Conservation (phyloP, 2,888 invertebrate species). For the Dicyrtoma fusca region DNA sequence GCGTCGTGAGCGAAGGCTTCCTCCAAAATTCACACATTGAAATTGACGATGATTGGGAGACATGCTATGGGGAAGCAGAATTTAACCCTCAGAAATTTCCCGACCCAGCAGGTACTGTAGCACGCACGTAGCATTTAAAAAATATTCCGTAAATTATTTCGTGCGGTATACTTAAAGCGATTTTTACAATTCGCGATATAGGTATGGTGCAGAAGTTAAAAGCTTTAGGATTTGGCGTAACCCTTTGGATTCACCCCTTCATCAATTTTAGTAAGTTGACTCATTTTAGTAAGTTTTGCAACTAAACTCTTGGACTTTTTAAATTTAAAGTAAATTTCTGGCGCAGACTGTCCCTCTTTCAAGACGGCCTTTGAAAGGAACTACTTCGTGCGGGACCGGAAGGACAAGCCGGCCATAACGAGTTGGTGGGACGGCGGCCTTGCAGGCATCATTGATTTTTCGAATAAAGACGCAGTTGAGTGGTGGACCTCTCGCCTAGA, state of each 20-base stretch:
- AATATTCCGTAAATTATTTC: too few relatives aligned
- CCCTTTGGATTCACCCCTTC: slow-evolving; percentile 86
- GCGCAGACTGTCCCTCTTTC: slow-evolving; percentile 68
- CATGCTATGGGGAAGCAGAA: slow-evolving; percentile 78
- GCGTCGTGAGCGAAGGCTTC: slow-evolving; percentile 46
- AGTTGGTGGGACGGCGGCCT: slow-evolving; percentile 63
- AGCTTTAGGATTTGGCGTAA: slow-evolving; percentile 70
- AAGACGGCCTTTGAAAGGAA: slow-evolving; percentile 63
- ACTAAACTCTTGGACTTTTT: background rate
- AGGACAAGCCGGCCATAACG: slow-evolving; percentile 58
- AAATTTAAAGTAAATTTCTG: background rate
- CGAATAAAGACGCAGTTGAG: slow-evolving; percentile 64
- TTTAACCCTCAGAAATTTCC: slow-evolving; percentile 74
- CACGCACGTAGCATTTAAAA: too few relatives aligned
- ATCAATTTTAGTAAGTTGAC: slow-evolving; percentile 64
- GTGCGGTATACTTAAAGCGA: too few relatives aligned
- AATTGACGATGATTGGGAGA: slow-evolving; percentile 87
- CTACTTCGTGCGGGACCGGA: slow-evolving; percentile 63
- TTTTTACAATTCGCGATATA: too few relatives aligned
- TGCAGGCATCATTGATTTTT: slow-evolving; percentile 71
- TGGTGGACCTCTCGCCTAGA: slow-evolving; percentile 59
- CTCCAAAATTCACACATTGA: slow-evolving; percentile 67
- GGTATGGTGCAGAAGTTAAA: slow-evolving; percentile 52
- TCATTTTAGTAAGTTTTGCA: background rate
- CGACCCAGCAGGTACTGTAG: slow-evolving; percentile 58